These are phyloP conservation scores for Pangasianodon hypophthalmus DNA, from an alignment of 2,113 vertebrate species.

Conservation along the genomic window DNA sequence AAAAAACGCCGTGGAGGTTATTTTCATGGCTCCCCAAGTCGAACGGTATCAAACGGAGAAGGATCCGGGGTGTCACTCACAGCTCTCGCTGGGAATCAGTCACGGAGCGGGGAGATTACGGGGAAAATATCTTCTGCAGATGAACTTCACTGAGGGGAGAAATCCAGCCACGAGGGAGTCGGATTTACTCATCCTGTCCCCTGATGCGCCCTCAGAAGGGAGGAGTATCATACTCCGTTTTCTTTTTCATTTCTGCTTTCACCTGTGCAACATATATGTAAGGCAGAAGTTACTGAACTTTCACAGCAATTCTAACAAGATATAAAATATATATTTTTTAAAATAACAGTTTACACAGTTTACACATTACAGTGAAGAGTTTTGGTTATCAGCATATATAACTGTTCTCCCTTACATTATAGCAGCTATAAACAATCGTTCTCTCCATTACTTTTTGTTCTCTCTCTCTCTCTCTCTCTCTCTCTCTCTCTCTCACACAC, in stretches of 20 bases:
- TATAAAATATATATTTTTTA: not conserved
- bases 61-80: not conserved
- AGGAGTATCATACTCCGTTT: not conserved
- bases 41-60: conserved; percentile 21
- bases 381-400: too few relatives aligned
- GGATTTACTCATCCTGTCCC: conserved; percentile 27
- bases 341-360: too few relatives aligned
- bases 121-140: conserved; percentile 30
- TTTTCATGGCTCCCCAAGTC: conserved; percentile 22
- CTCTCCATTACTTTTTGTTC: too few relatives aligned
- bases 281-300: not conserved
- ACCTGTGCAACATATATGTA: not conserved
- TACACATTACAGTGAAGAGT: too few relatives aligned
- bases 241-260: not conserved
- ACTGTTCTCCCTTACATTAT: too few relatives aligned
- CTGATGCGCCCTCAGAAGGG: not conserved
- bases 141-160: conserved; percentile 22
- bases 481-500: too few relatives aligned
- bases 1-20: not conserved
- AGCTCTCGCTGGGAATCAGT: conserved; percentile 19
- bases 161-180: conserved; percentile 5
- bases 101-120: conserved; percentile 14
- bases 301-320: not conserved
- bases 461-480: too few relatives aligned
- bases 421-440: too few relatives aligned